These are phyloP conservation scores for Argynnis bischoffii DNA, from an alignment of 2,888 invertebrate genomes.

Conservation along the genomic window DNA sequence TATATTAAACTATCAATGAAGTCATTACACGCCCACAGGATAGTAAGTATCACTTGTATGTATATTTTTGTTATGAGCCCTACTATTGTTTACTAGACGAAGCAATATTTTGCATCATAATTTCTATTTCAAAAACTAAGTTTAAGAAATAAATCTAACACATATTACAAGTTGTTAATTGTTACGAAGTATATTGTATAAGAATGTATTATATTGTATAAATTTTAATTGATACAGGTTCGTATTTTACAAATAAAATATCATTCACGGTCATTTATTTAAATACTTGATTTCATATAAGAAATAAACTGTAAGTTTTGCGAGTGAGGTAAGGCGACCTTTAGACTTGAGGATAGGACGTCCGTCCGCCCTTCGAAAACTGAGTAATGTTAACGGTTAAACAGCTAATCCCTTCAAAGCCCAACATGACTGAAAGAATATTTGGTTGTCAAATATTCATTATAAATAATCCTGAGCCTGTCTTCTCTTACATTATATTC, in stretches of 20 bases:
- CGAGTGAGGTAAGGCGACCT: conserved; percentile 37
- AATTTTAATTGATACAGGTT: too few species aligned
- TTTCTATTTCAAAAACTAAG: too few species aligned
- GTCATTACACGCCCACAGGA: too few species aligned
- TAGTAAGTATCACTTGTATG: too few species aligned
- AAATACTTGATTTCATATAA: conserved; percentile 11
- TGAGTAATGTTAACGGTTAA: conserved; percentile 35
- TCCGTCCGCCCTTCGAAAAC: conserved; percentile 39
- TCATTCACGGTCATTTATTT: conserved; percentile 13
- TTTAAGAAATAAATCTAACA: too few species aligned
- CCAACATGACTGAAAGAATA: conserved; percentile 12
- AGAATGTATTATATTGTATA: too few species aligned
- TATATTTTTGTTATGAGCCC: too few species aligned
- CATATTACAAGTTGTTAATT: too few species aligned
- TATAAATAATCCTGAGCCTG: background rate
- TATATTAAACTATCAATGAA: too few species aligned
- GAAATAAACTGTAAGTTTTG: conserved; percentile 27
- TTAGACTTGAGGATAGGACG: conserved; percentile 37
- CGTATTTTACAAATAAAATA: background rate
- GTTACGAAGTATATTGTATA: too few species aligned
- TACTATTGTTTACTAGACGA: too few species aligned
- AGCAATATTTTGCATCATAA: too few species aligned
- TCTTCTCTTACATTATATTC: background rate
- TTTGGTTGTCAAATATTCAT: conserved; percentile 7
- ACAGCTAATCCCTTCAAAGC: conserved; percentile 34